Conservation (phyloP, 1,140 invertebrate species). For the Ceratina japonica region DNA sequence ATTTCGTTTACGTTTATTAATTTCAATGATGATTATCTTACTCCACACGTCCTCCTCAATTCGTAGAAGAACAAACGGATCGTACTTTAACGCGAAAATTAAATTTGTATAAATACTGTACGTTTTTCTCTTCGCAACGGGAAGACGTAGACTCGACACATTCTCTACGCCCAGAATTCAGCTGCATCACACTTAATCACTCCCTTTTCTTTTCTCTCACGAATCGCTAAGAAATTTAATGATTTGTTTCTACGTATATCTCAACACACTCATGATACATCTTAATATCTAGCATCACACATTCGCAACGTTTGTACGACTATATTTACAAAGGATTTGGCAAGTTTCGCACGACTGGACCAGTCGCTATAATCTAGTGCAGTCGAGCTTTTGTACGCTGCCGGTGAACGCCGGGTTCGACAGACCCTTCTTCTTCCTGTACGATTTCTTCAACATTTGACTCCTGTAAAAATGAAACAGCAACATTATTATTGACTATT, state of each 20-base stretch:
- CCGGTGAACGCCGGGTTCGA: conserved; percentile 75
- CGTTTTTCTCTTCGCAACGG: not conserved
- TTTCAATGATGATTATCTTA: not conserved
- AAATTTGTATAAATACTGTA: conserved; percentile 9
- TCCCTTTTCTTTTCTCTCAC: not conserved
- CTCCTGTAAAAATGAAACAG: no score
- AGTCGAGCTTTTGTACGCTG: conserved; percentile 74
- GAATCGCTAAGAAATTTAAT: not conserved
- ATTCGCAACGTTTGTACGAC: conserved; percentile 22
- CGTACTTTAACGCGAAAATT: not conserved
- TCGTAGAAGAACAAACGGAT: no score
- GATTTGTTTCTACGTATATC: not conserved
- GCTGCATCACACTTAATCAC: not conserved
- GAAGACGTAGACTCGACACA: not conserved
- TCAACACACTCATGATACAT: not conserved
- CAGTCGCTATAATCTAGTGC: conserved; percentile 73
- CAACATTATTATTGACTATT: no score
- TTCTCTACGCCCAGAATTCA: not conserved
- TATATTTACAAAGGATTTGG: conserved; percentile 64
- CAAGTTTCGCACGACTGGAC: conserved; percentile 25
- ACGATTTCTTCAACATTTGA: conserved; percentile 70
- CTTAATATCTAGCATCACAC: conserved; percentile 52
- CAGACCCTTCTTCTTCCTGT: conserved; percentile 68
- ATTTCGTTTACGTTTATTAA: not conserved
- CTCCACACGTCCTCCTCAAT: not conserved